Percentiles rank a stretch among this genome's conserved stretches.
Conservation (phyloP, 2,888 invertebrate species). For the Lysandra coridon region DNA sequence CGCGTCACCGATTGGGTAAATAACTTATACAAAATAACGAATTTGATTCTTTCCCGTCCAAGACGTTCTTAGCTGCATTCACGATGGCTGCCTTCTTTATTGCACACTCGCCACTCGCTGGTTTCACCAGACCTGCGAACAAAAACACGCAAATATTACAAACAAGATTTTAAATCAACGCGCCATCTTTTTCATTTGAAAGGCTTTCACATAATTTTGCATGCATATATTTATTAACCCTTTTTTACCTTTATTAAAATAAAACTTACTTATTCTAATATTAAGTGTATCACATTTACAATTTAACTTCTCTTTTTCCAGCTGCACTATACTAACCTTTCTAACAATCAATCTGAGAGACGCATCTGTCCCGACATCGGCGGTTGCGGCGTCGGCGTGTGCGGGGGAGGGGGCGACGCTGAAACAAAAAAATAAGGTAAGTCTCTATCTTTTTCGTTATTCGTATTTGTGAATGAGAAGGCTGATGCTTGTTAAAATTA, state of each 20-base stretch:
- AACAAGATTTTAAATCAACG: not conserved
- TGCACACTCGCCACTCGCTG: conserved; percentile 64
- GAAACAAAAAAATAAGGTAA: conserved; percentile 31
- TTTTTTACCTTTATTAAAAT: no score
- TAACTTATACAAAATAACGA: conserved; percentile 65
- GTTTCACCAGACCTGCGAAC: conserved; percentile 64
- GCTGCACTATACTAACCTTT: not conserved
- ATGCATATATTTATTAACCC: no score
- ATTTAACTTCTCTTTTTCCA: not conserved
- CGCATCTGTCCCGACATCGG: conserved; percentile 72
- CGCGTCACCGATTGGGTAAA: conserved; percentile 56
- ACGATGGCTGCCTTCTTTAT: conserved; percentile 65
- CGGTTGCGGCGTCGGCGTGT: conserved; percentile 76
- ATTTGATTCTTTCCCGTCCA: conserved; percentile 63
- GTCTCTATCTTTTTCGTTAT: not conserved
- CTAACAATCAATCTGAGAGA: conserved; percentile 67
- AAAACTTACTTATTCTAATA: no score
- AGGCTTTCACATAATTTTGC: no score
- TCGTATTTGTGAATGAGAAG: not conserved
- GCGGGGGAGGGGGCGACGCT: conserved; percentile 77
- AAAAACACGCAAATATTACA: conserved; percentile 34
- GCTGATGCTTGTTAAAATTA: no score
- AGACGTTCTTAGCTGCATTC: conserved; percentile 61
- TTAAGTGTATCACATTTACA: no score
- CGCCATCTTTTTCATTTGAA: no score